Conservation (phyloP, 2,797 vertebrate genomes). For the Arrhamphus sclerolepis region DNA sequence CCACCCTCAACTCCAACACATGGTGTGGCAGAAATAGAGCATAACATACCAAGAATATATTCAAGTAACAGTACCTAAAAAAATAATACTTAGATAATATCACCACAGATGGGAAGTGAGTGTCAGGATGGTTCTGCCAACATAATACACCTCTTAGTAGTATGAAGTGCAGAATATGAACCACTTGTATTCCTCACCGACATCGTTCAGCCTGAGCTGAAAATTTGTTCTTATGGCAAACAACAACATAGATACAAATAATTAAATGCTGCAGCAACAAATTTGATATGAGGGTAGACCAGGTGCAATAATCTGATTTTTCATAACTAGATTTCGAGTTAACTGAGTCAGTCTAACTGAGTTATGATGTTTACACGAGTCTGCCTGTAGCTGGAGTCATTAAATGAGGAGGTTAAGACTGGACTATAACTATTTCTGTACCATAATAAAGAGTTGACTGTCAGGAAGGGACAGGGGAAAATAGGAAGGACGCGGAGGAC, state of each 20-base stretch:
- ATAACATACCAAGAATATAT: too few relatives aligned
- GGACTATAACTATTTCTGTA: conserved; percentile 3
- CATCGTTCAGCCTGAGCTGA: neutral
- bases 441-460: neutral
- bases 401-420: conserved; percentile 14
- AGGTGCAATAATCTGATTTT: conserved; percentile 17
- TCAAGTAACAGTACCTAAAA: too few relatives aligned
- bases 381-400: conserved; percentile 16
- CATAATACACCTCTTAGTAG: too few relatives aligned
- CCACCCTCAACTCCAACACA: too few relatives aligned
- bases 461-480: neutral
- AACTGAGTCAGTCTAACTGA: conserved; percentile 21
- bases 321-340: conserved; percentile 26
- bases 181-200: neutral
- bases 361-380: conserved; percentile 30
- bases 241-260: conserved; percentile 5
- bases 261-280: conserved; percentile 9
- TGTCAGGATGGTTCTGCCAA: too few relatives aligned
- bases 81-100: neutral
- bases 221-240: neutral
- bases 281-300: conserved; percentile 1
- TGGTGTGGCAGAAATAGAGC: too few relatives aligned
- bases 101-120: neutral
- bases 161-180: neutral
- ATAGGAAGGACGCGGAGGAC: neutral